A percentile compares a stretch with the other conserved stretches of the same genome.
phyloP scores from a whole-genome alignment of 2,113 vertebrate species.

The Phoxinus phoxinus region DNA sequence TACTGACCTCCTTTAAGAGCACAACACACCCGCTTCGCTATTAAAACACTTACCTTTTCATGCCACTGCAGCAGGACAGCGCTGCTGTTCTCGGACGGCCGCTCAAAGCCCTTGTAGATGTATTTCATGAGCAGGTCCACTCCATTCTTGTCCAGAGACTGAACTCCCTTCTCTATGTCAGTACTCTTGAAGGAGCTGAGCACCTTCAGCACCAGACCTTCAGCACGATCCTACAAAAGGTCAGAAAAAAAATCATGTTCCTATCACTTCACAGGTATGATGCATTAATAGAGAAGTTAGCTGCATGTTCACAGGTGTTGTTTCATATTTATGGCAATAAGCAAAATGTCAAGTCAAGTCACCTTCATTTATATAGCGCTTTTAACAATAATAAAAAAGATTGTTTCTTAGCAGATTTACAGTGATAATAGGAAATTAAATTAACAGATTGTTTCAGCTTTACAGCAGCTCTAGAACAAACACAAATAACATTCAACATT shows the following conservation, averaged over 20 bases:
- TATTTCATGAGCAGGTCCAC: conserved; percentile 99
- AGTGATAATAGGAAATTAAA: too few species aligned
- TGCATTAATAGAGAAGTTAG: not conserved
- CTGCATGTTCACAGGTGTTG: too few species aligned
- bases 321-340: too few species aligned
- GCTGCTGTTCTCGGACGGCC: conserved; percentile 96
- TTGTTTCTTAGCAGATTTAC: too few species aligned
- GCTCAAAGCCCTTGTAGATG: conserved; percentile 99
- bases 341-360: too few species aligned
- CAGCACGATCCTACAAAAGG: conserved; percentile 87
- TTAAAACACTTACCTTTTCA: conserved; percentile 84
- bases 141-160: conserved; percentile 91
- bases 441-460: too few species aligned
- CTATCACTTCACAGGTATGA: not conserved
- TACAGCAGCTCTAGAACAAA: too few species aligned
- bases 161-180: conserved; percentile 95
- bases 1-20: not conserved
- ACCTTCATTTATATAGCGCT: too few species aligned
- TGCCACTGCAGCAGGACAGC: conserved; percentile 96
- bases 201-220: conserved; percentile 93
- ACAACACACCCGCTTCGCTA: not conserved
- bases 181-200: conserved; percentile 95
- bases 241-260: not conserved
- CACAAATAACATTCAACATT: too few species aligned
- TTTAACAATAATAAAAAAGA: too few species aligned